Evolutionary conservation across 2,797 vertebrate genomes (phyloP).

Genomic region (Coccyzus lansbergi): DNA sequence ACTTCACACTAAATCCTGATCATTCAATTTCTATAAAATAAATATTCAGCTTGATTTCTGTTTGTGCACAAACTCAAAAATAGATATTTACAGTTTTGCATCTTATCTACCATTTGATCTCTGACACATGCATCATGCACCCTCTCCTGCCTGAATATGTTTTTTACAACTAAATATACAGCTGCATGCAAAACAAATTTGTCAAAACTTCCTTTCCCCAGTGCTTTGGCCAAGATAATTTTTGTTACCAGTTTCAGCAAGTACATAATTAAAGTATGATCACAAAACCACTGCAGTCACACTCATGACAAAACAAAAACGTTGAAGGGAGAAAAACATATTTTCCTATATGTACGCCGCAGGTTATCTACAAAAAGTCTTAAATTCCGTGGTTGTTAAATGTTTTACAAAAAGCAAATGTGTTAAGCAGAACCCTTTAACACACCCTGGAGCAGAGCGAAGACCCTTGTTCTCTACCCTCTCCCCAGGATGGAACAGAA

Average conservation of each 20-base stretch:
- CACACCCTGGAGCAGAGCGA: not conserved
- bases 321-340: not conserved
- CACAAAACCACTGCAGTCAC: not conserved
- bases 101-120: not conserved
- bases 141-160: not conserved
- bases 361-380: not conserved
- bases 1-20: not conserved
- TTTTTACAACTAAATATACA: not conserved
- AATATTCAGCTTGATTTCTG: not conserved
- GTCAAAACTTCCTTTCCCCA: not conserved
- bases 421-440: not conserved
- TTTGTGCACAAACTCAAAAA: not conserved
- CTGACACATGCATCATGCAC: not conserved
- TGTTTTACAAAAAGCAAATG: not conserved
- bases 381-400: not conserved
- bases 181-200: not conserved
- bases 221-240: not conserved
- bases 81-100: not conserved
- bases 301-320: not conserved
- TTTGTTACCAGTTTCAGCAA: not conserved
- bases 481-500: not conserved
- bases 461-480: not conserved
- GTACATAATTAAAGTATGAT: not conserved
- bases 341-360: not conserved
- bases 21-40: not conserved